Base-by-base conservation (phyloP, 1,140 invertebrate genomes). In the Colletes latitarsis region DNA sequence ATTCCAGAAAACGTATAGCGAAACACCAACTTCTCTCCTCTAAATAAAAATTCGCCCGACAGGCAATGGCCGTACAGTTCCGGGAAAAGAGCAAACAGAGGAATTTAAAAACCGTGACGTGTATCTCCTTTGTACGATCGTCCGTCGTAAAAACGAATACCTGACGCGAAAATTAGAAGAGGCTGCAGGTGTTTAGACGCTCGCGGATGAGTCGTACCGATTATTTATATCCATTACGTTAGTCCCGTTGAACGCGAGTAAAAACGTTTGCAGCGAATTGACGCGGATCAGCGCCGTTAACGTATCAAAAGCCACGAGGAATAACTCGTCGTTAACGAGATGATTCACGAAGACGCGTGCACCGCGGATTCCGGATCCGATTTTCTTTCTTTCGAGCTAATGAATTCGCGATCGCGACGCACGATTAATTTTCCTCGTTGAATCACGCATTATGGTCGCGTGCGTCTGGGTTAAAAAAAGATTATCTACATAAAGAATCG, bases 281-380 rank as follows among this genome's bases (percentile, higher is more conserved):
- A 30, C 30, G 30, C 30, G 30, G 82, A 84, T 84, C 12, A 83
- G 67, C 66, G 49, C 55, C 80, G 85, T 89, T 82, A 87, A 89
- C 75, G 87, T 80, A 71, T 82, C 81, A 67, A 88, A 57, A 43
- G 5, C n/a, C 14, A 64, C 52, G 80, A 60, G 74, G 41, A 77
- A 82, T 83, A 82, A 81, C 67, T 74, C 49, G 66, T 43, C 69
- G 41, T n/a, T 60, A 8, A 55, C 49, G 80, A 19, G 8, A 87
- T 89, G 88, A 90, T 81, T 91, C 89, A 88, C 79, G 67, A 66
- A 83, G 86, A 88, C 76, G 81, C 84, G 81, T 76, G 67, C 68
- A 70, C 30, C 60, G 74, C 21, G 68, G 70, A 85, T 81, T 85
- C 82, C 81, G 88, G 82, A 89, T 91, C 89, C 89, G 89, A 87